Evolutionary conservation across 2,797 vertebrate species (phyloP), one percentile per base, ranked within the genome.

Genomic region (Gymnoscopelus braueri): DNA sequence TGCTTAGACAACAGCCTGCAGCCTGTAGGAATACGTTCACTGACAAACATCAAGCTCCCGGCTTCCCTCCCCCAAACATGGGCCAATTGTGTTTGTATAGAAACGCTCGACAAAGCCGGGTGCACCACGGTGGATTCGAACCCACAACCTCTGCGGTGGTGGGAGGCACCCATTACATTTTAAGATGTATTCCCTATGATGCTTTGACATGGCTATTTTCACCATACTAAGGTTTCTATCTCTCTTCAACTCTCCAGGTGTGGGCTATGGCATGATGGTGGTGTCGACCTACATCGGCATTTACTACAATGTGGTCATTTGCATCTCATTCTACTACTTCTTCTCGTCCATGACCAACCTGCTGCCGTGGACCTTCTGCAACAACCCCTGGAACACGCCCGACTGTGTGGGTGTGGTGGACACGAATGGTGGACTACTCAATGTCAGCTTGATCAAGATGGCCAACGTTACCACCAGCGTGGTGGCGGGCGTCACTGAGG

Each of bases 261-360:
- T 99, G 72, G 98, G 98, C 78, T 99, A 99, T 2, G 97, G 98
- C 85, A 99, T 99, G 98, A 99, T 98, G 98, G 98, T 99, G 83
- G 98, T 99, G 74, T 99, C 98, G 82, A 97, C 96, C 0, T 99
- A 99, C 88, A 99, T 99, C 49, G 98, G 98, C 53, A 98, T 99
- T 91, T 99, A 99, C 88, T 99, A 99, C 95, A 99, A 99, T 24
- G 98, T 99, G 91, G 97, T 99, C 80, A 98, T 99, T 84, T 98
- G 96, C 91, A 97, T 99, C 29, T 95, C 98, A 85, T 98, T 99
- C 93, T 99, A 99, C 94, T 99, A 99, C 95, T 99, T 99, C 89
- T 99, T 99, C 91, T 93, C 93, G 66, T 99, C 98, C 82, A 98
- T 99, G 97, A 97, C 96, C 0, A 96, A 79, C 1, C 84, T 98